Evolutionary conservation across 2,113 vertebrate genomes (phyloP).

Genomic region (Balaenoptera acutorostrata): DNA sequence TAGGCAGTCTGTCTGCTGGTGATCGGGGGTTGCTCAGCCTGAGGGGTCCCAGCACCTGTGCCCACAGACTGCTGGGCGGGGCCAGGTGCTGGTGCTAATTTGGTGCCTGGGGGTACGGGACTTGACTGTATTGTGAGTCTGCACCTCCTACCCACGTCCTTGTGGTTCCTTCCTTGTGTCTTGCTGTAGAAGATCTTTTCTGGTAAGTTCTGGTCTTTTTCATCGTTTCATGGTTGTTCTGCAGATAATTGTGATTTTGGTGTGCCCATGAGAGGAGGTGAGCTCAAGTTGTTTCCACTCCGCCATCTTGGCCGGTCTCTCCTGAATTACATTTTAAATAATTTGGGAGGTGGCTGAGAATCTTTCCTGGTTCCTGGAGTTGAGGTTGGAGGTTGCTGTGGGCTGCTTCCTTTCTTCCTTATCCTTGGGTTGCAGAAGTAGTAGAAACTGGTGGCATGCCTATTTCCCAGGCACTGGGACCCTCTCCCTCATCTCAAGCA

Average conservation of each 20-base stretch:
- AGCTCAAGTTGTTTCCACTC: background rate
- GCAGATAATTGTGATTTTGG: background rate
- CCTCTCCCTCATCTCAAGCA: background rate
- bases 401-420: background rate
- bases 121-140: background rate
- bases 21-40: no score
- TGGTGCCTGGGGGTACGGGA: background rate
- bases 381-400: background rate
- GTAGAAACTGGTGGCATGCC: background rate
- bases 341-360: background rate
- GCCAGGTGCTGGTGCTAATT: no score
- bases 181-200: background rate
- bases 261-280: background rate
- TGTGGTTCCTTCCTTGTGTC: background rate
- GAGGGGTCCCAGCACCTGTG: no score
- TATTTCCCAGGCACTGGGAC: background rate
- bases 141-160: no score
- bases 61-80: no score
- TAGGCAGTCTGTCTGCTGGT: no score
- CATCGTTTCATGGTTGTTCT: background rate
- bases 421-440: background rate
- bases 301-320: background rate
- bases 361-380: background rate
- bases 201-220: background rate
- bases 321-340: background rate